phyloP scores from a whole-genome alignment of 2,113 vertebrate species.

The Oryzias celebensis region DNA sequence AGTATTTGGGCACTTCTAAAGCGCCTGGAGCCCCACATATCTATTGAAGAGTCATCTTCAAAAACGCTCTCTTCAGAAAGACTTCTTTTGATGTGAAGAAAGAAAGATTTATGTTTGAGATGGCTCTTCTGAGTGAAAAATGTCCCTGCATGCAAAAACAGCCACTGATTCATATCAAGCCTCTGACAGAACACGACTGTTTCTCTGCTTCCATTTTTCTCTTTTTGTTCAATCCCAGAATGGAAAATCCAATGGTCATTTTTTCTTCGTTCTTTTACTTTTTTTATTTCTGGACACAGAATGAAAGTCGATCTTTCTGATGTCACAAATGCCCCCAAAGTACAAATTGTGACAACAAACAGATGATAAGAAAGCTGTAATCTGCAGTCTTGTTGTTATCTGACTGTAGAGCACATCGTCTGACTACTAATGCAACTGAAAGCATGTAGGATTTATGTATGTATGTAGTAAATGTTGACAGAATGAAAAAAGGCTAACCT shows the following conservation, averaged over 20 bases:
- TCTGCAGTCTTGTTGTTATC: neutral
- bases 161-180: constrained; percentile 38
- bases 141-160: constrained; percentile 37
- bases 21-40: constrained; percentile 43
- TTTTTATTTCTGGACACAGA: constrained; percentile 9
- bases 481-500: too few relatives aligned
- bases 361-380: constrained; percentile 21
- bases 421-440: too few relatives aligned
- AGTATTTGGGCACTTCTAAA: neutral
- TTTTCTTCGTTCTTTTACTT: neutral
- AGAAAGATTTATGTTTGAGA: constrained; percentile 41
- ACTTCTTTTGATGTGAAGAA: constrained; percentile 38
- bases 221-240: neutral
- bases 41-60: constrained; percentile 44
- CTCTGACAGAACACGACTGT: constrained; percentile 16
- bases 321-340: constrained; percentile 22
- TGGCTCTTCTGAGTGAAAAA: constrained; percentile 47
- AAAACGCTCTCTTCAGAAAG: constrained; percentile 33
- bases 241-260: neutral
- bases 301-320: constrained; percentile 28
- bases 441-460: too few relatives aligned
- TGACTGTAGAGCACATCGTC: neutral
- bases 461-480: too few relatives aligned
- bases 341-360: constrained; percentile 20
- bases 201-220: constrained; percentile 13